Base-by-base conservation (phyloP, 2,113 vertebrate genomes). In the Indicator indicator region DNA sequence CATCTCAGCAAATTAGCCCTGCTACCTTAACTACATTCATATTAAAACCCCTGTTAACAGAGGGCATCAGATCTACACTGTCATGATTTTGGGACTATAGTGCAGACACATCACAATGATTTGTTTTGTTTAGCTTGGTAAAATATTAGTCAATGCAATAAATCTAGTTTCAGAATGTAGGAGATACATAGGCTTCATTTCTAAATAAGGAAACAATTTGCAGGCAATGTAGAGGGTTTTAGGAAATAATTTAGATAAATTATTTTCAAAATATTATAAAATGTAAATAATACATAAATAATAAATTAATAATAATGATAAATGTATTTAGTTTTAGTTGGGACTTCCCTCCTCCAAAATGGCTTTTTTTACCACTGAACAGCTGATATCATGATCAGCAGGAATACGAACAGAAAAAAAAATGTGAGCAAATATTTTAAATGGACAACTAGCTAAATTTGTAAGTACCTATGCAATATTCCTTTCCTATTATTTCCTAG, bases 31-130 rank as follows among this genome's bases (percentile, higher is more conserved):
- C 12, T 73, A 16, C 32, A 62, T 54, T 72, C 4, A 0, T 68
- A 48, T 78, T 77, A 78, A 80, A 80, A 50, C 27, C 12, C 2
- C 0, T 28, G 9, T 55, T 77, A 81, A 64, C 6, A 2, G 48
- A 2, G 4, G 23, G 11, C 46, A 72, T 78, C 38, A 79, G 24
- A 44, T 58, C 40, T 3, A 0, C 30, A 3, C 7, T 80, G 55
- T 27, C 69, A 38, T 38, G 36, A 73, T 90, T 86, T 65, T 55
- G 52, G 42, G 16, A 56, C 28, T 68, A 3, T 2, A 55, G 36
- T 3, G 5, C 7, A 56, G 40, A 46, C 0, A 0, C n/a, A 9
- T 67, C 46, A 60, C 42, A 80, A 33, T 32, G 11, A 40, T 70
- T 79, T 15, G 1, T 17, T 76, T 26, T 85, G 44, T 48, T 26